Evolutionary conservation across 2,888 invertebrate genomes (phyloP), one percentile per base, ranked within the genome.

Genomic region (Theristus sp.): DNA sequence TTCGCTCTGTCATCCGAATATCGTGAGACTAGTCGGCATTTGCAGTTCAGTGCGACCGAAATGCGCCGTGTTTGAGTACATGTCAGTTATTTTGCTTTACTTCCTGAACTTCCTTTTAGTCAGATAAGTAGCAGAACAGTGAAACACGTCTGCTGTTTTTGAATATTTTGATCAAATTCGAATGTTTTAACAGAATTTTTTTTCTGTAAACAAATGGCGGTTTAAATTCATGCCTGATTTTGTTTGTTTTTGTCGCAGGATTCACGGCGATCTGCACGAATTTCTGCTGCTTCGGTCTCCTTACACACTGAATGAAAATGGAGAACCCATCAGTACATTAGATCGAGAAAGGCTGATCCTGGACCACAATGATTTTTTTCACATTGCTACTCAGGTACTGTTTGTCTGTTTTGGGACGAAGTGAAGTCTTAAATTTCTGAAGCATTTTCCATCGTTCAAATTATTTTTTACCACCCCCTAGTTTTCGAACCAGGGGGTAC

Each of bases 21-120:
- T 94, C 69, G 89, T 93, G 55, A 89, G 89, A 75, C 82, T 94
- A 67, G 80, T 94, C 62, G 93, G 91, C 0, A 89, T 91, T 13
- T 86, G 89, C 62, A 80, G 88, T 63, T 85, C 86, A 68, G 87
- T 87, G 22, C 69, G 89, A 71, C 90, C 91, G 0, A 81, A 87
- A 74, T 91, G 90, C 73, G 91, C 94, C 90, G 78, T 94, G 26
- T 96, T 93, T 77, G 94, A 96, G 75, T 93, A 88, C 73, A 91
- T 93, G 91, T 85, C 70, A 31, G 62, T 53, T 13, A 6, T 6
- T 10, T 25, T 2, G 3, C n/a, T 2, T 25, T 6, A 6, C 24
- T 20, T 26, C 3, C 13, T 3, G 24, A 60, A 20, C 13, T 24
- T 30, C 13, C 2, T 6, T 29, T 10, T 3, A 22, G 10, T 13